Base-by-base conservation (phyloP, 2,888 invertebrate genomes). In the Drosophila ochracea region DNA sequence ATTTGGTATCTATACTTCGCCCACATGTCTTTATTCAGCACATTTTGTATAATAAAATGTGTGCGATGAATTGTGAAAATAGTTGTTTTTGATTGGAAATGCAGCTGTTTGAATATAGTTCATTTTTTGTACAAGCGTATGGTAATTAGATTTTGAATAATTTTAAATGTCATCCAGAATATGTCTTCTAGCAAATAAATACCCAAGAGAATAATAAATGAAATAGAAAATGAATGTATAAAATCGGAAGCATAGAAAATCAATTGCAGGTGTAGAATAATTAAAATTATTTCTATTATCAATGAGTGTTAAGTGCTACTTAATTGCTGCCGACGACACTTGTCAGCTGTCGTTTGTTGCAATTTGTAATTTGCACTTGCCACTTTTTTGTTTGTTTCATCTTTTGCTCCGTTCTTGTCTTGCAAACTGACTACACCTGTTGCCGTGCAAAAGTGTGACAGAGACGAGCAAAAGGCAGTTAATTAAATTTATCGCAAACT, bases 401-500 rank as follows among this genome's bases (percentile, higher is more conserved):
- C 9, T 7, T 28, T 7, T 4, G n/a, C 39, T 30, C 13, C 7
- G 13, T 13, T 1, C n/a, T 11, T 28, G 21, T 35, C 10, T 11
- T 10, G 19, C 5, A 10, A 33, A 9, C 11, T 41, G 6, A 9
- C 31, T 37, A 19, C 53, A 55, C 54, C 25, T 49, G 49, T 50
- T 61, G 54, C 49, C 35, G 13, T 47, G 60, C 16, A 30, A 68
- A 53, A 47, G 19, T 28, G 10, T n/a, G 10, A 10, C 13, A 6
- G 28, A 10, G 39, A 28, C 9, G 1, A 19, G 33, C 65, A 71
- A 47, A 37, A 19, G 25, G 13, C 4, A 30, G 52, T 41, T 50
- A 47, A 76, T 61, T 65, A 53, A 53, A 35, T 72, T 25, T 50
- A 78, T 78, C 35, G 54, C 54, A 50, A 35, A 9, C 21, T n/a